Conservation (phyloP, 2,797 vertebrate genomes). For the Poliocrania exsul region DNA sequence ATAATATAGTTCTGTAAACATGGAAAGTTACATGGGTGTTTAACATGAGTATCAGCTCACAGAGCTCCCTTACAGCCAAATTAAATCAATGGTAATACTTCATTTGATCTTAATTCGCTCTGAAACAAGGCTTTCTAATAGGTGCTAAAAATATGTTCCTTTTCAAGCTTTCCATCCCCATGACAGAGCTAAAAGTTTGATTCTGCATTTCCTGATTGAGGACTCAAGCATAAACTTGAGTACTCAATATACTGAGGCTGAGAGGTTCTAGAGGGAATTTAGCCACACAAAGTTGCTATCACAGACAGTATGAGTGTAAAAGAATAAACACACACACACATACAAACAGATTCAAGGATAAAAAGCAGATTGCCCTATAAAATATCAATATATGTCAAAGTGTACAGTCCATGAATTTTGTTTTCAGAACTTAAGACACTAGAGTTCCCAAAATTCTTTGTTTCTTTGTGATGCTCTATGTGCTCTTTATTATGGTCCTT, state of each 20-base stretch:
- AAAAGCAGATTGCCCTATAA: background rate
- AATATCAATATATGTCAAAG: background rate
- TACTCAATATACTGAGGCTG: background rate
- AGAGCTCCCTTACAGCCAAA: background rate
- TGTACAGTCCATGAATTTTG: background rate
- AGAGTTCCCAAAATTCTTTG: background rate
- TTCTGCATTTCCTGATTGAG: background rate
- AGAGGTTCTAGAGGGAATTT: background rate
- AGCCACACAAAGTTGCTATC: accelerated
- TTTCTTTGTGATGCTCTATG: accelerated
- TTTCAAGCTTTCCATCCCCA: background rate
- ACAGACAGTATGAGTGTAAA: background rate
- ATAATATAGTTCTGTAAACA: background rate
- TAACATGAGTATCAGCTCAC: background rate
- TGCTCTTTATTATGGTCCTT: accelerated
- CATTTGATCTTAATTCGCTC: background rate
- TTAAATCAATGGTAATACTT: background rate
- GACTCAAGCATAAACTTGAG: background rate
- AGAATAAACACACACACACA: background rate
- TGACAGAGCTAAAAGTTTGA: background rate
- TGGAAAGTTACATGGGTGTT: background rate
- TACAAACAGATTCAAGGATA: background rate
- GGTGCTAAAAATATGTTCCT: background rate
- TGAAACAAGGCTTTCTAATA: background rate
- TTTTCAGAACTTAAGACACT: background rate